Conservation (phyloP, 1,140 invertebrate species). For the Bathynomus jamesi region DNA sequence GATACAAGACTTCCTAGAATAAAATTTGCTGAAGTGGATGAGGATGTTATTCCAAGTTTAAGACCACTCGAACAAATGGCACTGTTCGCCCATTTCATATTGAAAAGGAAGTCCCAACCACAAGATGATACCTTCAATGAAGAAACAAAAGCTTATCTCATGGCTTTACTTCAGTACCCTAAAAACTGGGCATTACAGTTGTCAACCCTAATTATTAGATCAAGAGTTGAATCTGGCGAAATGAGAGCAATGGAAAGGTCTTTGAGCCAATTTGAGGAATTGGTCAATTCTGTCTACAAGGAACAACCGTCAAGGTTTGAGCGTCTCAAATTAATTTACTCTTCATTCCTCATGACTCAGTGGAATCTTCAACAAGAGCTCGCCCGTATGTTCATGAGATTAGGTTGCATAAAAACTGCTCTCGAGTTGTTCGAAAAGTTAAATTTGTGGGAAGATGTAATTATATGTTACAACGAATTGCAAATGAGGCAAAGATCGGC, state of each 20-base stretch:
- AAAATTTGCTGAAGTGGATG: constrained; percentile 55
- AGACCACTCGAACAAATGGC: constrained; percentile 66
- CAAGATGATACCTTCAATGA: constrained; percentile 25
- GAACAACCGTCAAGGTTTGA: constrained; percentile 43
- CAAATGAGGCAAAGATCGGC: constrained; percentile 75
- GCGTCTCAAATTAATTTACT: constrained; percentile 49
- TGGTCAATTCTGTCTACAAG: constrained; percentile 55
- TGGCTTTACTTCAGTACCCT: constrained; percentile 46
- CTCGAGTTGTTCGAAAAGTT: constrained; percentile 73
- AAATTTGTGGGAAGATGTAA: constrained; percentile 86
- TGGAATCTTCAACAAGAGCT: constrained; percentile 62
- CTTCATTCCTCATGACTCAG: constrained; percentile 52
- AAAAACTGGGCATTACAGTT: constrained; percentile 32
- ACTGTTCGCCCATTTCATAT: constrained; percentile 58
- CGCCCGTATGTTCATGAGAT: constrained; percentile 64
- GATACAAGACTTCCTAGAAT: constrained; percentile 73
- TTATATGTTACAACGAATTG: constrained; percentile 77
- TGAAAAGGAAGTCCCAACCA: constrained; percentile 20
- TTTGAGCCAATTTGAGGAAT: constrained; percentile 70
- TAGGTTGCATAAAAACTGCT: constrained; percentile 76
- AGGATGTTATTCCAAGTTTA: constrained; percentile 47
- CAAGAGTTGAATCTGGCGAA: constrained; percentile 57
- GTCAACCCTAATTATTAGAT: constrained; percentile 49
- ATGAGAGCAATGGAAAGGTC: constrained; percentile 70
- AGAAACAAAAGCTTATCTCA: constrained; percentile 31